Percentiles rank a stretch among this genome's conserved stretches.
phyloP scores from a whole-genome alignment of 2,113 vertebrate genomes.

The Chroicocephalus ridibundus region DNA sequence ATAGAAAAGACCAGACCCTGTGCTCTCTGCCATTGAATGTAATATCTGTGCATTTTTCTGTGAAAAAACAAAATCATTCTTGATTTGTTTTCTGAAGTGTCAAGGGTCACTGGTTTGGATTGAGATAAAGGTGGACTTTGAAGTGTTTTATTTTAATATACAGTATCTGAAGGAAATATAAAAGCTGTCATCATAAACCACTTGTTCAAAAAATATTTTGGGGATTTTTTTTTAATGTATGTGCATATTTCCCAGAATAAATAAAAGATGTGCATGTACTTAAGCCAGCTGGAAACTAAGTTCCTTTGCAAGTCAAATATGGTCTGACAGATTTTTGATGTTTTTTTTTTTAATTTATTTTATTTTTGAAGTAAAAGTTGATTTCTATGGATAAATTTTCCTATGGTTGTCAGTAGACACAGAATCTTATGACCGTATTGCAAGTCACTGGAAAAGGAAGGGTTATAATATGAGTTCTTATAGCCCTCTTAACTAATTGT shows the following conservation, averaged over 20 bases:
- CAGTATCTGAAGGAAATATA: not conserved
- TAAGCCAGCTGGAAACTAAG: not conserved
- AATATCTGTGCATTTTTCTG: not conserved
- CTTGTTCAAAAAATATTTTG: not conserved
- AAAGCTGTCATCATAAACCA: constrained; percentile 21
- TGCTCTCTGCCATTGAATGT: not conserved
- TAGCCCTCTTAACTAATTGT: constrained; percentile 37
- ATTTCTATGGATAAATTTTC: not conserved
- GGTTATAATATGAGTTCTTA: not conserved
- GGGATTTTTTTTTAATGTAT: not conserved
- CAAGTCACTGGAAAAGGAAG: constrained; percentile 41
- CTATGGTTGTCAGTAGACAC: not conserved
- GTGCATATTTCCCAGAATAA: not conserved
- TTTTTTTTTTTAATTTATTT: not conserved
- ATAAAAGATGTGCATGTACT: not conserved
- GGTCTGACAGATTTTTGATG: not conserved
- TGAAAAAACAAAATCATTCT: not conserved
- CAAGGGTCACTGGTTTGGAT: not conserved
- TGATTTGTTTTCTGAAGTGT: not conserved
- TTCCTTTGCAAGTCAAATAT: not conserved
- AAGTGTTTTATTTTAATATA: not conserved
- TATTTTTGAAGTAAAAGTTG: not conserved
- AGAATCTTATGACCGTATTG: constrained; percentile 28
- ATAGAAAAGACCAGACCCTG: not conserved
- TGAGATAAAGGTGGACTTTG: not conserved